phyloP scores from a whole-genome alignment of 2,888 invertebrate genomes.

The Eupelmus urozonus region DNA sequence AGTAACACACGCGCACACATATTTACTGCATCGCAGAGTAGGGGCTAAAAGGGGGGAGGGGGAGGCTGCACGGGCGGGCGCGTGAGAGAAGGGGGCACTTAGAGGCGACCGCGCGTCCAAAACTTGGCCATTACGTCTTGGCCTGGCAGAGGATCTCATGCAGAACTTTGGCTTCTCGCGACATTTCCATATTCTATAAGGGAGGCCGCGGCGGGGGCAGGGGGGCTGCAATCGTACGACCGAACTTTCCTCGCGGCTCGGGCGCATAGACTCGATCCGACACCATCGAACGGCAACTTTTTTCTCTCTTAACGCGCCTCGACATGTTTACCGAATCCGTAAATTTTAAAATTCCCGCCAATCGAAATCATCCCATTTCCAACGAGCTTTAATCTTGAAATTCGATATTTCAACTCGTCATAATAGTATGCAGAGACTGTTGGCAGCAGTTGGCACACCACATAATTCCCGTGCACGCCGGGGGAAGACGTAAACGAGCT shows the following conservation, averaged over 20 bases:
- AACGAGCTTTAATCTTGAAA: no score
- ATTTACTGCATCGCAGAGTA: not conserved
- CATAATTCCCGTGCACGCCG: no score
- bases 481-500: no score
- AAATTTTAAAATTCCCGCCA: not conserved
- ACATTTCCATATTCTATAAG: slow-evolving; percentile 66
- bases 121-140: slow-evolving; percentile 73
- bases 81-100: slow-evolving; percentile 65
- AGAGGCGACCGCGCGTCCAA: slow-evolving; percentile 70
- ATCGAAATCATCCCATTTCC: not conserved
- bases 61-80: not conserved
- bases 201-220: slow-evolving; percentile 54
- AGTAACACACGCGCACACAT: not conserved
- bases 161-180: slow-evolving; percentile 63
- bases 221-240: slow-evolving; percentile 32
- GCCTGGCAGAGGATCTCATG: slow-evolving; percentile 68
- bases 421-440: no score
- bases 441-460: no score
- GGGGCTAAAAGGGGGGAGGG: not conserved
- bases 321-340: slow-evolving; percentile 14
- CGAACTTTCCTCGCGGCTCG: slow-evolving; percentile 41
- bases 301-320: not conserved
- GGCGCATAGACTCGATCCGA: slow-evolving; percentile 29
- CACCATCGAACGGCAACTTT: slow-evolving; percentile 38
- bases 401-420: no score